Evolutionary conservation across 1,140 invertebrate genomes (phyloP).

Genomic region (Phenacoccus solenopsis): DNA sequence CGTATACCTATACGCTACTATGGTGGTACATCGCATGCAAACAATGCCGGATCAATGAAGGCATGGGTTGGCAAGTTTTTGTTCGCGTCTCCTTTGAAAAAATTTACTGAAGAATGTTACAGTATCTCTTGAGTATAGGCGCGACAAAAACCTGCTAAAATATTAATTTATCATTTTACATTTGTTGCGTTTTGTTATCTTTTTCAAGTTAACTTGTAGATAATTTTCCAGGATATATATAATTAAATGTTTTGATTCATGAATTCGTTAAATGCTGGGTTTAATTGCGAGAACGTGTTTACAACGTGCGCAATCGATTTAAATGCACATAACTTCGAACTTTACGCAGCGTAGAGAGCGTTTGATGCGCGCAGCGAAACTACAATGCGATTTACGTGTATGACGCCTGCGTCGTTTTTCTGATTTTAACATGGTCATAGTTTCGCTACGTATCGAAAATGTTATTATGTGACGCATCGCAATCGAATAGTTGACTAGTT

Average conservation of each 20-base stretch:
- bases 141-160: not conserved
- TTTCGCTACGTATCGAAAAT: slow-evolving; percentile 9
- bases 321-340: not conserved
- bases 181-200: not conserved
- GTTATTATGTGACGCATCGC: slow-evolving; percentile 7
- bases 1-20: too few relatives aligned
- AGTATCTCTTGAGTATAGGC: not conserved
- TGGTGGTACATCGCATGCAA: not conserved
- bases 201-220: slow-evolving; percentile 14
- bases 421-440: not conserved
- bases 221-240: slow-evolving; percentile 15
- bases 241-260: slow-evolving; percentile 11
- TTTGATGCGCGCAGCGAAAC: slow-evolving; percentile 10
- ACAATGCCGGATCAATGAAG: not conserved
- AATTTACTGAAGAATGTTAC: too few relatives aligned
- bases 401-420: slow-evolving; percentile 7
- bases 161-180: not conserved
- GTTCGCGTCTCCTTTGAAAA: too few relatives aligned
- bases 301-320: slow-evolving; percentile 10
- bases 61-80: not conserved
- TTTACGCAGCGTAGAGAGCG: slow-evolving; percentile 7
- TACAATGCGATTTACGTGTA: slow-evolving; percentile 2
- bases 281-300: slow-evolving; percentile 13
- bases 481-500: slow-evolving; percentile 12
- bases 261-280: slow-evolving; percentile 9